phyloP scores from a whole-genome alignment of 1,140 invertebrate genomes.

The Cephus cinctus region DNA sequence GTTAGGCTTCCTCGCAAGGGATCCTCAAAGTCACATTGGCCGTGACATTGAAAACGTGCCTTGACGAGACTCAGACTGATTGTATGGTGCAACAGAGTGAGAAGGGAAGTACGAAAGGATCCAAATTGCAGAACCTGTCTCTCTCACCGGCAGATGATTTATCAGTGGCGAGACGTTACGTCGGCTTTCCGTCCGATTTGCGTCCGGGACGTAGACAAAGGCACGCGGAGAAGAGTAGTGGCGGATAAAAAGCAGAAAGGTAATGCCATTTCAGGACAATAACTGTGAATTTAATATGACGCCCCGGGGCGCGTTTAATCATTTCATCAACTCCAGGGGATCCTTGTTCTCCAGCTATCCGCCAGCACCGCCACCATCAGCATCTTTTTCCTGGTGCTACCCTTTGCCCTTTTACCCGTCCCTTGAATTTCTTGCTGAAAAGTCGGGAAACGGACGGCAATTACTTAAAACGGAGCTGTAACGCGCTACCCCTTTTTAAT shows the following conservation, averaged over 20 bases:
- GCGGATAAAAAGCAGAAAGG: slow-evolving; percentile 4
- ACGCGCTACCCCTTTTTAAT: slow-evolving; percentile 2
- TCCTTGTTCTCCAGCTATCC: slow-evolving; percentile 18
- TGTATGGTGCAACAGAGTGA: no score
- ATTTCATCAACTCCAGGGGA: slow-evolving; percentile 37
- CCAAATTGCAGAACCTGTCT: no score
- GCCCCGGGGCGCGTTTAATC: slow-evolving; percentile 33
- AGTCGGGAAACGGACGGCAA: slow-evolving; percentile 28
- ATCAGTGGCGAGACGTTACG: no score
- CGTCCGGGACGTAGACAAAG: not conserved
- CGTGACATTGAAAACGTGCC: no score
- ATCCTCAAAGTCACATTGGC: no score
- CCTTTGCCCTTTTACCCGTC: slow-evolving; percentile 12
- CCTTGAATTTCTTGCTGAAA: slow-evolving; percentile 25
- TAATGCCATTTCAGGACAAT: slow-evolving; percentile 23
- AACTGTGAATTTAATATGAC: slow-evolving; percentile 35
- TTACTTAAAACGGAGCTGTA: slow-evolving; percentile 29
- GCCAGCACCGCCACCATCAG: not conserved
- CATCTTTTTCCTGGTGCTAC: not conserved
- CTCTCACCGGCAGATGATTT: no score
- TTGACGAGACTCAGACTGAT: no score
- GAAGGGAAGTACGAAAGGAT: no score
- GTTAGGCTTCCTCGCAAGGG: no score
- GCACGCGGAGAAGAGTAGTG: not conserved
- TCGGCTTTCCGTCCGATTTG: not conserved